Conservation (phyloP, 2,113 vertebrate species). For the Psilopsiagon aurifrons region DNA sequence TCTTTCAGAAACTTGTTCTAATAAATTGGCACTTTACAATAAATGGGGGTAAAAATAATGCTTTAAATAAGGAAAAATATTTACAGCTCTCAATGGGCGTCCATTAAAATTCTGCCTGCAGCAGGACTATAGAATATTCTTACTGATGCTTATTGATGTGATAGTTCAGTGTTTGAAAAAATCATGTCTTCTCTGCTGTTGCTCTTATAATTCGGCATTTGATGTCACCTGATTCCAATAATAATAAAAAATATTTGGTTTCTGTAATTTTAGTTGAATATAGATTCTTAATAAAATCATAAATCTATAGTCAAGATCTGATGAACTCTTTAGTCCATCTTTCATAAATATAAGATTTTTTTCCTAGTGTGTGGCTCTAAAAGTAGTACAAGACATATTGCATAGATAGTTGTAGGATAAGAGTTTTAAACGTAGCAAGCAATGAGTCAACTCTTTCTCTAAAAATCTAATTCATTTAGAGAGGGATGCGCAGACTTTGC, state of each 20-base stretch:
- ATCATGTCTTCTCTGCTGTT: neutral
- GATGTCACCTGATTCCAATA: neutral
- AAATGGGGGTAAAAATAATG: constrained; percentile 24
- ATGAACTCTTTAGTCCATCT: neutral
- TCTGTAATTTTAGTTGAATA: neutral
- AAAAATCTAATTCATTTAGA: neutral
- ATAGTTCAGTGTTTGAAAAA: neutral
- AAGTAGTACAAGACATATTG: neutral
- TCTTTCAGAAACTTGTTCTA: neutral
- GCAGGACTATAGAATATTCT: neutral
- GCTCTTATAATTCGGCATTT: neutral
- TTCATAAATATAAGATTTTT: neutral
- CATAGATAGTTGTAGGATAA: neutral
- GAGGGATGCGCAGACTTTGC: neutral
- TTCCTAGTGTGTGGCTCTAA: neutral
- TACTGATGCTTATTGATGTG: neutral
- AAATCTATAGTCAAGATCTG: neutral
- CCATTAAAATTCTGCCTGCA: constrained; percentile 23
- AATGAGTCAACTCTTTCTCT: neutral
- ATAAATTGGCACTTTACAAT: constrained; percentile 8
- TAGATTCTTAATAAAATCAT: neutral
- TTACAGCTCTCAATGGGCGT: neutral
- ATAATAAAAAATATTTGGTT: neutral
- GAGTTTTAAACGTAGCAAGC: neutral
- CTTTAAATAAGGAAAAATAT: constrained; percentile 42